These are phyloP conservation scores for Nomada flava DNA, from an alignment of 2,888 invertebrate genomes.

Conservation along the genomic window DNA sequence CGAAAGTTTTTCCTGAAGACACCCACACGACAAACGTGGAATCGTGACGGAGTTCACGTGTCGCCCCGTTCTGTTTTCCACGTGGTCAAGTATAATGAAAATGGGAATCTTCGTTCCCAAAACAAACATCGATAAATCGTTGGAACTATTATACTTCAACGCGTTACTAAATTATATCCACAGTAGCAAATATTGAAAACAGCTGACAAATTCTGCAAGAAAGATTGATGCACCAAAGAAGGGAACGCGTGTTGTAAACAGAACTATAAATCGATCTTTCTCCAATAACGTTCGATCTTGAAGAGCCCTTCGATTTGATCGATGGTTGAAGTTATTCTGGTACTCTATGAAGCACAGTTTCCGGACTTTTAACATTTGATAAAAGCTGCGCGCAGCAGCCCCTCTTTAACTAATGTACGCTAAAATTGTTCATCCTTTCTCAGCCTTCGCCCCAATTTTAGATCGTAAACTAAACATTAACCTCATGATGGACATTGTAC, in stretches of 20 bases:
- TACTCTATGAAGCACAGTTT: background rate
- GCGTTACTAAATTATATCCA: too few species aligned
- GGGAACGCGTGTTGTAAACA: background rate
- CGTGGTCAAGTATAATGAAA: slow-evolving; percentile 36
- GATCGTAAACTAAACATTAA: slow-evolving; percentile 59
- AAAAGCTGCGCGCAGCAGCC: slow-evolving; percentile 25
- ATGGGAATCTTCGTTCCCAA: background rate
- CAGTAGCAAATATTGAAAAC: background rate
- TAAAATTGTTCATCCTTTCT: slow-evolving; percentile 64
- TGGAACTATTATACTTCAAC: too few species aligned
- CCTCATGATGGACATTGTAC: slow-evolving; percentile 53
- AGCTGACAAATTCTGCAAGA: background rate
- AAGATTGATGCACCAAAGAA: background rate
- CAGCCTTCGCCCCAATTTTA: slow-evolving; percentile 66
- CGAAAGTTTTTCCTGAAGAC: slow-evolving; percentile 19
- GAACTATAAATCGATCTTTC: slow-evolving; percentile 6
- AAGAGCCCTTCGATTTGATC: slow-evolving; percentile 54
- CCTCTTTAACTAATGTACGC: slow-evolving; percentile 45
- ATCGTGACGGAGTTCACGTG: slow-evolving; percentile 51
- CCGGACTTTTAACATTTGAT: slow-evolving; percentile 41
- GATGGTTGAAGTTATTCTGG: slow-evolving; percentile 53
- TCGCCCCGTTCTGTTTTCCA: slow-evolving; percentile 35
- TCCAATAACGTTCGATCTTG: background rate
- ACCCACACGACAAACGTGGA: slow-evolving; percentile 26
- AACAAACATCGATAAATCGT: background rate